A percentile compares a stretch with the other conserved stretches of the same genome.
Evolutionary conservation across 2,888 invertebrate species (phyloP).

Genomic region (Nudaria mundana): DNA sequence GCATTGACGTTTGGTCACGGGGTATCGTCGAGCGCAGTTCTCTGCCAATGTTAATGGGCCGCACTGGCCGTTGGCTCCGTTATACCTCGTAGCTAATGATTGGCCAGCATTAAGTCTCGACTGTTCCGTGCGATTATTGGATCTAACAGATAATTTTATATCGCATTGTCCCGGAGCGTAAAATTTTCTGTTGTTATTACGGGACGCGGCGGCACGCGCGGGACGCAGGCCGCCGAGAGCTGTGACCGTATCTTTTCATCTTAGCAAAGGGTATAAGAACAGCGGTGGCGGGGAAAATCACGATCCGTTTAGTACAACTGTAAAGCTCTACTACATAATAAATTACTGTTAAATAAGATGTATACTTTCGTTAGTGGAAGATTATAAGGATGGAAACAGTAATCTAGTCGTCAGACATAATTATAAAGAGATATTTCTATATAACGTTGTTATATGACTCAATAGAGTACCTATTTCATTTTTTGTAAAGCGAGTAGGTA

Average conservation of each 20-base stretch:
- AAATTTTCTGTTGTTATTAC: slow-evolving; percentile 79
- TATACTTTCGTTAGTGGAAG: slow-evolving; percentile 1
- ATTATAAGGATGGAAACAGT: background rate
- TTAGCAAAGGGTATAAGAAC: slow-evolving; percentile 43
- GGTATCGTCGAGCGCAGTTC: slow-evolving; percentile 55
- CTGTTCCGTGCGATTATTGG: slow-evolving; percentile 80
- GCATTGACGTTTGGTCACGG: slow-evolving; percentile 80
- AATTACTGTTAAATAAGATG: slow-evolving; percentile 27
- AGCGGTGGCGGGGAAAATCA: slow-evolving; percentile 49
- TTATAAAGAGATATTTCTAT: too few relatives aligned
- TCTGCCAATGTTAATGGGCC: slow-evolving; percentile 57
- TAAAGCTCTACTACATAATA: slow-evolving; percentile 23
- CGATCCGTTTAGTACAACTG: slow-evolving; percentile 48
- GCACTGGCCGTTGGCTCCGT: slow-evolving; percentile 73
- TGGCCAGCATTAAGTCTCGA: slow-evolving; percentile 78
- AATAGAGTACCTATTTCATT: too few relatives aligned
- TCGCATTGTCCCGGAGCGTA: slow-evolving; percentile 81
- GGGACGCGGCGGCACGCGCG: slow-evolving; percentile 55
- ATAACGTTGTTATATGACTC: too few relatives aligned
- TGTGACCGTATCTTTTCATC: slow-evolving; percentile 50
- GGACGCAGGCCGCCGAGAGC: slow-evolving; percentile 39
- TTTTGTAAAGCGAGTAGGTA: too few relatives aligned
- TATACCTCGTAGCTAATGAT: slow-evolving; percentile 81
- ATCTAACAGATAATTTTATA: slow-evolving; percentile 82
- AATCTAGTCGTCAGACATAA: background rate